phyloP scores from a whole-genome alignment of 2,888 invertebrate genomes.

The Arctia plantaginis region DNA sequence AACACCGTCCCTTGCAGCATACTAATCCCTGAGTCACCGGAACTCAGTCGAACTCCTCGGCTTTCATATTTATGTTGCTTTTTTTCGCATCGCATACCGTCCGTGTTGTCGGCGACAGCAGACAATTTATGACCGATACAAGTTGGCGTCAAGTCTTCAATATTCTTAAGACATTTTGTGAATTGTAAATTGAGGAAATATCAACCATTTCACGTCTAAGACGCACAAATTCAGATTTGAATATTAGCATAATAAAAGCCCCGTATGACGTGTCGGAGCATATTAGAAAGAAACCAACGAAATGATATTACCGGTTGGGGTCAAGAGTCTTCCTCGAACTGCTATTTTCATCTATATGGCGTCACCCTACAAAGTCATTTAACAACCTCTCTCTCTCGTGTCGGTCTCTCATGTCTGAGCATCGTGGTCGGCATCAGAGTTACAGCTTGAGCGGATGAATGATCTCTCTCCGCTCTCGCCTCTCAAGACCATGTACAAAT shows the following conservation, averaged over 20 bases:
- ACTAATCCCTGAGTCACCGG: slow-evolving; percentile 54
- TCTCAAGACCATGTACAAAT: no score
- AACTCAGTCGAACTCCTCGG: slow-evolving; percentile 1
- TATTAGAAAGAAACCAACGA: not conserved
- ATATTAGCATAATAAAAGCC: not conserved
- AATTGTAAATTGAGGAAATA: slow-evolving; percentile 5
- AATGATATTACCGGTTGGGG: not conserved
- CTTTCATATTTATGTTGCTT: not conserved
- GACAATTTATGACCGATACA: slow-evolving; percentile 14
- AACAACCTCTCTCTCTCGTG: no score
- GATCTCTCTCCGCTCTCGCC: no score
- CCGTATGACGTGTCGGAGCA: not conserved
- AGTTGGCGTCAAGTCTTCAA: slow-evolving; percentile 13
- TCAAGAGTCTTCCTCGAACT: not conserved
- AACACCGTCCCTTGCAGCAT: slow-evolving; percentile 48
- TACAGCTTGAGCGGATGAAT: no score
- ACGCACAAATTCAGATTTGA: not conserved
- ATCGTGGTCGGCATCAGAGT: no score
- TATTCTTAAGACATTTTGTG: slow-evolving; percentile 14
- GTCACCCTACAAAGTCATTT: no score
- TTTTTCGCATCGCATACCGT: slow-evolving; percentile 13
- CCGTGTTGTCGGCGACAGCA: slow-evolving; percentile 2
- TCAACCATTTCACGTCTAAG: not conserved
- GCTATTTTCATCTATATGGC: no score
- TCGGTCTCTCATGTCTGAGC: no score